phyloP scores from a whole-genome alignment of 2,797 vertebrate genomes.

The Sorex maritimensis region DNA sequence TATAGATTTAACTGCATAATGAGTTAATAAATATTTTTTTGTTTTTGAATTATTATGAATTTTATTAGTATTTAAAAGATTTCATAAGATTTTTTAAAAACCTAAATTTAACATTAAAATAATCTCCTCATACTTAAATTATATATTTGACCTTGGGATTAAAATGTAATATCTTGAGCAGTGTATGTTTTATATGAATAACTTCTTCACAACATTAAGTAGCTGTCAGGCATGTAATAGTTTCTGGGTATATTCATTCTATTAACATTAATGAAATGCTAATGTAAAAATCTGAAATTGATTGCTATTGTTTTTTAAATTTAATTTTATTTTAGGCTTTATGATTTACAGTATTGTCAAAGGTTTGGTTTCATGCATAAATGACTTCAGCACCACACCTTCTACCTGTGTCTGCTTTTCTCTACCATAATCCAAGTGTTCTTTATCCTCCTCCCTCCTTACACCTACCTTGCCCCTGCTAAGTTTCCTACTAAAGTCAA shows the following conservation, averaged over 20 bases:
- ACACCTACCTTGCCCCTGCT: too few species aligned
- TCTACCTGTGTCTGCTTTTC: too few species aligned
- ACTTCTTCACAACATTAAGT: background rate
- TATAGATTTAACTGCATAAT: background rate
- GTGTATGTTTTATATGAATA: background rate
- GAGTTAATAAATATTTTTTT: background rate
- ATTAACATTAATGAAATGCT: constrained; percentile 28
- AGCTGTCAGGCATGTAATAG: background rate
- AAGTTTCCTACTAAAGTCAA: too few species aligned
- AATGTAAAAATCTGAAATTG: background rate
- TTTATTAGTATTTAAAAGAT: background rate
- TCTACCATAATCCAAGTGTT: too few species aligned
- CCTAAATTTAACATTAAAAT: background rate
- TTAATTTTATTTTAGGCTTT: too few species aligned
- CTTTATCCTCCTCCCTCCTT: too few species aligned
- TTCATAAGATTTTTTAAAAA: constrained; percentile 22
- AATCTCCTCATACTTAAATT: background rate
- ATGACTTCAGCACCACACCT: too few species aligned
- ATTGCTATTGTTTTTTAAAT: background rate
- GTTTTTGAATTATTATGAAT: background rate
- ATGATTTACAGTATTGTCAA: too few species aligned
- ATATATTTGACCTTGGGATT: background rate
- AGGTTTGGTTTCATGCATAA: too few species aligned
- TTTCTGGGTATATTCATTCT: background rate
- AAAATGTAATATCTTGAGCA: background rate